These are phyloP conservation scores for Bombus confusus DNA, from an alignment of 1,140 invertebrate species.

Conservation along the genomic window DNA sequence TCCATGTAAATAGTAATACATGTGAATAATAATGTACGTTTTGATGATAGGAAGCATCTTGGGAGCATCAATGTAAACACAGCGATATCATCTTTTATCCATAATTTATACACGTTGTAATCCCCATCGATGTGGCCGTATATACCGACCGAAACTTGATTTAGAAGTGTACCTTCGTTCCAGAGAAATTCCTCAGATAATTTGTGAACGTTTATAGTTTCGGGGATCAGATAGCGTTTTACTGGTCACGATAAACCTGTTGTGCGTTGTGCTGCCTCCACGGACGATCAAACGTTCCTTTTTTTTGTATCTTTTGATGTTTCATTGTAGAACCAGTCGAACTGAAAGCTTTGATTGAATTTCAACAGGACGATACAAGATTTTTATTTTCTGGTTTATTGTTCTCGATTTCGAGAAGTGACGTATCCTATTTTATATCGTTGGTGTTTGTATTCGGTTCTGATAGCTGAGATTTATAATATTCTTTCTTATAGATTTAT, in stretches of 20 bases:
- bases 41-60: background rate
- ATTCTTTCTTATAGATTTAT: background rate
- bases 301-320: background rate
- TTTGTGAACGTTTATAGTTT: constrained; percentile 18
- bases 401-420: background rate
- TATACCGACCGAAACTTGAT: constrained; percentile 1
- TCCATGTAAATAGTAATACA: no score
- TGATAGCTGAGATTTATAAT: background rate
- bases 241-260: constrained; percentile 12
- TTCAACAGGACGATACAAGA: background rate
- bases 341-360: background rate
- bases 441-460: background rate
- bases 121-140: background rate
- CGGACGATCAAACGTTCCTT: background rate
- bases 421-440: background rate
- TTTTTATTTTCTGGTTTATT: background rate
- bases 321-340: background rate
- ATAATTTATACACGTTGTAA: background rate
- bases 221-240: constrained; percentile 27
- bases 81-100: constrained; percentile 9
- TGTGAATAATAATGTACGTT: background rate
- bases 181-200: constrained; percentile 4
- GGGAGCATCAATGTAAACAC: no score
- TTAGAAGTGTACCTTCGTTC: constrained; percentile 10
- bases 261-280: background rate